Evolutionary conservation across 2,797 vertebrate genomes (phyloP).

Genomic region (Morus bassanus): DNA sequence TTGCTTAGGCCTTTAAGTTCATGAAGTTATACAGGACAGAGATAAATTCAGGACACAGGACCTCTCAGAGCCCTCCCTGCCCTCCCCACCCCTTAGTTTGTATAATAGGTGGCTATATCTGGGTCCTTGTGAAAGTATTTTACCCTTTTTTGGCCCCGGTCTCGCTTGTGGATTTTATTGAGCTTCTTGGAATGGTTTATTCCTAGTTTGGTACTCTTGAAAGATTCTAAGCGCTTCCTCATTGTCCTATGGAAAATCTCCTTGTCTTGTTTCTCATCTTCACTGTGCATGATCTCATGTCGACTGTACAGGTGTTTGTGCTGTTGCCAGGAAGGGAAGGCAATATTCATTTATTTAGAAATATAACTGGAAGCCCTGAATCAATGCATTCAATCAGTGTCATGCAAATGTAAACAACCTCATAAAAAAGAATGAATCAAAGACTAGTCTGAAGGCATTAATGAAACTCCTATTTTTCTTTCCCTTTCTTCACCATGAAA

Average conservation of each 20-base stretch:
- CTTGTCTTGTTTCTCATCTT: constrained; percentile 90
- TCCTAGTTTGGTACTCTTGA: constrained; percentile 93
- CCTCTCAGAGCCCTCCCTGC: background rate
- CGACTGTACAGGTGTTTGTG: constrained; percentile 92
- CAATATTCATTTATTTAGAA: constrained; percentile 33
- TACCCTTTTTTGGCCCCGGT: constrained; percentile 83
- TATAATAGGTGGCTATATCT: background rate
- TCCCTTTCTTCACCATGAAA: background rate
- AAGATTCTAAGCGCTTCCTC: constrained; percentile 92
- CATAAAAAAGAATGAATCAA: background rate
- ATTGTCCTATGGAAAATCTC: constrained; percentile 98
- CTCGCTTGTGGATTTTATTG: constrained; percentile 85
- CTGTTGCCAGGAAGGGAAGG: constrained; percentile 67
- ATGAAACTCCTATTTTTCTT: background rate
- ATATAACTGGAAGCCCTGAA: background rate
- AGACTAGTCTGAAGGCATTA: background rate
- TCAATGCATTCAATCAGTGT: background rate
- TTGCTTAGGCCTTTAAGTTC: background rate
- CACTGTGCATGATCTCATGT: constrained; percentile 83
- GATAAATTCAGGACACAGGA: background rate
- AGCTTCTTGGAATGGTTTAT: constrained; percentile 85
- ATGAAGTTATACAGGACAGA: background rate
- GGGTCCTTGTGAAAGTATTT: constrained; percentile 29
- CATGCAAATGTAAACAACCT: background rate
- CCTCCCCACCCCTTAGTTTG: background rate